Evolutionary conservation across 1,140 invertebrate genomes (phyloP).

Genomic region (Drosophila hydei): DNA sequence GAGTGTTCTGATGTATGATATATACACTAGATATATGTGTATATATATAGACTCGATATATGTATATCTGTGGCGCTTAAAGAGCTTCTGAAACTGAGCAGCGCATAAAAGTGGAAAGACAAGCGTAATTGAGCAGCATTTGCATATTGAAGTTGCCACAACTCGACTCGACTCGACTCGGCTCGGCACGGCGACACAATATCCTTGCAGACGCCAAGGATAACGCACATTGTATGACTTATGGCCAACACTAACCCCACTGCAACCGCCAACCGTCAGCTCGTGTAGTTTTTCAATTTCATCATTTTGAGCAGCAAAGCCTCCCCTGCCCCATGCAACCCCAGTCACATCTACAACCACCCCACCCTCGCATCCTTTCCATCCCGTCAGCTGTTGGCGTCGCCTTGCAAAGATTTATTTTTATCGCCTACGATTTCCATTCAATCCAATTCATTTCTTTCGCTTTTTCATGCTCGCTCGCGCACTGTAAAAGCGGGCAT

Average conservation of each 20-base stretch:
- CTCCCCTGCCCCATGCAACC: neutral
- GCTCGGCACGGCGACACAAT: constrained; percentile 24
- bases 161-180: constrained; percentile 1
- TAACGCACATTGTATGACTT: constrained; percentile 79
- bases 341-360: neutral
- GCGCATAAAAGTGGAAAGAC: constrained; percentile 63
- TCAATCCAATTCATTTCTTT: constrained; percentile 77
- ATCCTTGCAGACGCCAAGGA: constrained; percentile 56
- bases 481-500: neutral
- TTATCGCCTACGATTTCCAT: constrained; percentile 81
- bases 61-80: constrained; percentile 39
- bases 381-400: constrained; percentile 72
- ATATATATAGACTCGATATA: no score
- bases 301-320: constrained; percentile 46
- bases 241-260: constrained; percentile 48
- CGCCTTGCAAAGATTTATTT: constrained; percentile 79
- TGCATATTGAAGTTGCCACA: constrained; percentile 66
- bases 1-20: constrained; percentile 4
- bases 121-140: constrained; percentile 78
- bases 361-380: neutral
- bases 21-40: no score
- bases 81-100: constrained; percentile 38
- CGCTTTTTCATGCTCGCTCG: neutral
- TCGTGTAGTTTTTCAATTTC: constrained; percentile 71
- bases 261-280: constrained; percentile 27